Conservation (phyloP, 2,113 vertebrate species). For the Cryptotis parvus region DNA sequence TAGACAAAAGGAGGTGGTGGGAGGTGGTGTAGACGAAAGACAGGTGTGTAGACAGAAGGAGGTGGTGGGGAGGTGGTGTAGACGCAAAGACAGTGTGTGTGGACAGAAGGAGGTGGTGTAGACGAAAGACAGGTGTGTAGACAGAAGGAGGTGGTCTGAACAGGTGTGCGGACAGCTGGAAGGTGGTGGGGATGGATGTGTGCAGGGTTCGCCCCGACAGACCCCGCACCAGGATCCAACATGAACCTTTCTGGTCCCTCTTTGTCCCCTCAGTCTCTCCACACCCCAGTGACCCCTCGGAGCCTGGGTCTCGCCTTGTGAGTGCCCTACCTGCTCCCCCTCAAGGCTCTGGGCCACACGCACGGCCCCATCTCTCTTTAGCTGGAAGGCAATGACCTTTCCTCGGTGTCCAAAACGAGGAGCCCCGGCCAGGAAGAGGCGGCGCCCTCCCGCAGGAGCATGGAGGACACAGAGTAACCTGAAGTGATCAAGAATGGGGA, state of each 20-base stretch:
- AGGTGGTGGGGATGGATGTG: too few species aligned
- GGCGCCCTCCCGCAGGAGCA: slow-evolving; percentile 89
- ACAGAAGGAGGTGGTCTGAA: too few species aligned
- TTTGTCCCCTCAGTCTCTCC: not conserved
- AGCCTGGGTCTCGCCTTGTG: not conserved
- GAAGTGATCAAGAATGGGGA: not conserved
- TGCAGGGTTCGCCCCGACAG: not conserved
- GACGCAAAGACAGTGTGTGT: not conserved
- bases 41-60: too few species aligned
- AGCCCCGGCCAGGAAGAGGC: slow-evolving; percentile 93
- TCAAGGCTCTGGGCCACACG: slow-evolving; percentile 91
- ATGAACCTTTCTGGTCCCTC: not conserved
- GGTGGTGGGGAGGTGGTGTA: too few species aligned
- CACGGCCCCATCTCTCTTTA: slow-evolving; percentile 88
- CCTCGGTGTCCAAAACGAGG: slow-evolving; percentile 98
- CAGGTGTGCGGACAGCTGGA: too few species aligned
- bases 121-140: not conserved
- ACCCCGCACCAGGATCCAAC: slow-evolving; percentile 32
- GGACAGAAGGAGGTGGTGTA: too few species aligned
- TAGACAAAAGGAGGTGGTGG: too few species aligned
- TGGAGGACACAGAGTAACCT: slow-evolving; percentile 96
- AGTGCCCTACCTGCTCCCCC: slow-evolving; percentile 92
- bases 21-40: too few species aligned
- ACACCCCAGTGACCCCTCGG: not conserved
- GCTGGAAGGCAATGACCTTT: slow-evolving; percentile 95